A percentile compares a stretch with the other conserved stretches of the same genome.
Evolutionary conservation across 2,113 vertebrate genomes (phyloP).

Genomic region (Pelobates fuscus): DNA sequence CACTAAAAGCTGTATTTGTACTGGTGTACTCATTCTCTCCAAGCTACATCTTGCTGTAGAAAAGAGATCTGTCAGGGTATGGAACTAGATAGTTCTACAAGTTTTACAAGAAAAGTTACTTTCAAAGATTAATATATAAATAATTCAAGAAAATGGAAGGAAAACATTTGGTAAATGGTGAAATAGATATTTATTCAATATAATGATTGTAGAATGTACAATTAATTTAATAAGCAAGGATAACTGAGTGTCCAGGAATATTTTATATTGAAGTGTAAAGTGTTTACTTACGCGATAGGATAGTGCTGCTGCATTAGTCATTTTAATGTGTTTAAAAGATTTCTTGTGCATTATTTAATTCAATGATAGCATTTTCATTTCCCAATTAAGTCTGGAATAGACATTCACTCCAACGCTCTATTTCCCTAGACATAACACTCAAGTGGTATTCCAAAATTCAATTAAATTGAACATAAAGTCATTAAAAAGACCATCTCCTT

Average conservation of each 20-base stretch:
- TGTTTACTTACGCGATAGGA: slow-evolving; percentile 18
- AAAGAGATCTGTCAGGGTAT: no score
- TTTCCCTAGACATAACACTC: slow-evolving; percentile 44
- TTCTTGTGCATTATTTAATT: slow-evolving; percentile 41
- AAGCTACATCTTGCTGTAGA: no score
- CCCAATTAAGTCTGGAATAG: slow-evolving; percentile 42
- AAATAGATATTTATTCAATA: slow-evolving; percentile 16
- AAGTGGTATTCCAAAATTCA: slow-evolving; percentile 39
- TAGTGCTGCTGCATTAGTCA: slow-evolving; percentile 37
- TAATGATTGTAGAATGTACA: slow-evolving; percentile 1
- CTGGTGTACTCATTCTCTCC: no score
- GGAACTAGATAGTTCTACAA: no score
- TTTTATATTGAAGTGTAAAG: slow-evolving; percentile 10
- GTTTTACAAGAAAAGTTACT: no score
- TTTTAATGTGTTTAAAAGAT: slow-evolving; percentile 42
- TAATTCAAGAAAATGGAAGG: not conserved
- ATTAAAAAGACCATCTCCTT: slow-evolving; percentile 19
- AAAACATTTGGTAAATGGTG: not conserved
- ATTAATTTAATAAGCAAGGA: slow-evolving; percentile 21
- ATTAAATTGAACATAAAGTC: slow-evolving; percentile 40
- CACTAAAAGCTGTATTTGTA: no score
- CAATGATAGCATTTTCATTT: slow-evolving; percentile 42
- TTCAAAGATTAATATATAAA: not conserved
- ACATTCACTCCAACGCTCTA: slow-evolving; percentile 36
- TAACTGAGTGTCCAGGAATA: slow-evolving; percentile 2